A percentile compares a stretch with the other conserved stretches of the same genome.
Conservation (phyloP, 2,888 invertebrate species). For the Troilus luridus region DNA sequence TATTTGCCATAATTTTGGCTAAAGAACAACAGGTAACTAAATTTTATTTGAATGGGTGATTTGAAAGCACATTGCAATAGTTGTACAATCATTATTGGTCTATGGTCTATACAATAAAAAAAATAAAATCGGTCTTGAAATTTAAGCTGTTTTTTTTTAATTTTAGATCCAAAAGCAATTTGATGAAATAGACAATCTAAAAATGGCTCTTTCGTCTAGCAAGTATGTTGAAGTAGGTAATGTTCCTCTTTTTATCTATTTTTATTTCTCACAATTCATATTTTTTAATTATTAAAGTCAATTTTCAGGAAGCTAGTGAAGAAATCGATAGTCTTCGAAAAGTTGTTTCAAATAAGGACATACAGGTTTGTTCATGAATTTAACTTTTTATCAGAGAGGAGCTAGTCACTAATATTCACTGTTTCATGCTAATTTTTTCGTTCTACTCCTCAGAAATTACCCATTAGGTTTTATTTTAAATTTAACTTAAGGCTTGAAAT, state of each 20-base stretch:
- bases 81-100: background rate
- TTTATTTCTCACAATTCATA: background rate
- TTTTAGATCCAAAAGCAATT: conserved; percentile 52
- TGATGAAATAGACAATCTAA: conserved; percentile 55
- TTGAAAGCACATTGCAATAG: background rate
- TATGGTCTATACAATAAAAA: background rate
- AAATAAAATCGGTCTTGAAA: background rate
- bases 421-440: too few species aligned
- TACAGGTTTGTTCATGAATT: conserved; percentile 6
- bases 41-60: background rate
- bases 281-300: background rate
- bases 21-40: conserved; percentile 54
- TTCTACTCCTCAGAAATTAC: too few species aligned
- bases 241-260: conserved; percentile 33
- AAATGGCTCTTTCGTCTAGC: conserved; percentile 39
- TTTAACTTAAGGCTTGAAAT: too few species aligned
- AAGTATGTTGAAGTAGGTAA: conserved; percentile 48
- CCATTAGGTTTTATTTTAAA: too few species aligned
- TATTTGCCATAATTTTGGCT: conserved; percentile 48
- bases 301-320: conserved; percentile 32
- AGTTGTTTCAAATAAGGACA: conserved; percentile 50
- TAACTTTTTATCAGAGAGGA: background rate
- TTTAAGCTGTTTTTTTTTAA: background rate
- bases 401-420: background rate
- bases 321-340: conserved; percentile 40